phyloP scores from a whole-genome alignment of 1,140 invertebrate genomes.

The Aphelinus atriplicis region DNA sequence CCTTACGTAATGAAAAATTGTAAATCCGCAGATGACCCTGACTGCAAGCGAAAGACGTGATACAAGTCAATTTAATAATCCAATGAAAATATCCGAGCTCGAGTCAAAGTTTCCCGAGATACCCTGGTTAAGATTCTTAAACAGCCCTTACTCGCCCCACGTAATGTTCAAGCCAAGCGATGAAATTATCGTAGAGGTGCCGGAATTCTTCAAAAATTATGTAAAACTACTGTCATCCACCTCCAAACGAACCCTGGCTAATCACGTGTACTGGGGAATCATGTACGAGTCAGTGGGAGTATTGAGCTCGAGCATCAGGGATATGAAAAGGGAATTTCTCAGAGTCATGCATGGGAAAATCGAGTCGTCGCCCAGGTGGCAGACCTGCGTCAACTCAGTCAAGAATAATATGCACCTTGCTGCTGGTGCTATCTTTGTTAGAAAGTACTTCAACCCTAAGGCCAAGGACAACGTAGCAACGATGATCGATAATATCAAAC shows the following conservation, averaged over 20 bases:
- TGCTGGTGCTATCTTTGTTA: constrained; percentile 80
- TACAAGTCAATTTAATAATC: constrained; percentile 88
- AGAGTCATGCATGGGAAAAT: constrained; percentile 55
- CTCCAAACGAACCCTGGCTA: constrained; percentile 73
- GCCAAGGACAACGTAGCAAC: constrained; percentile 62
- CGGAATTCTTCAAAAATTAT: constrained; percentile 77
- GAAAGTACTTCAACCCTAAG: constrained; percentile 77
- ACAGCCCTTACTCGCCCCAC: constrained; percentile 73
- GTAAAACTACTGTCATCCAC: constrained; percentile 68
- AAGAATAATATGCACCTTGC: constrained; percentile 78
- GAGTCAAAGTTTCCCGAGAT: constrained; percentile 78
- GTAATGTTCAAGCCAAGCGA: constrained; percentile 73
- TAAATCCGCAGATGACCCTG: constrained; percentile 76
- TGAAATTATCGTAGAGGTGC: constrained; percentile 81
- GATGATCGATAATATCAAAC: neutral
- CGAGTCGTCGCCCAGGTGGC: constrained; percentile 72
- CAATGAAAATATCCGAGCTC: constrained; percentile 82
- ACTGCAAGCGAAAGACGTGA: constrained; percentile 90
- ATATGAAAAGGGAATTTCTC: constrained; percentile 41
- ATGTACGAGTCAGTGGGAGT: too few relatives aligned
- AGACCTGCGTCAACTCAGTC: constrained; percentile 81
- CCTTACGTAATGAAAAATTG: too few relatives aligned
- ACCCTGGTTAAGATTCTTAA: constrained; percentile 84
- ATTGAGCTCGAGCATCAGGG: too few relatives aligned
- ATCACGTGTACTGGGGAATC: constrained; percentile 75